These are phyloP conservation scores for Paracentrotus lividus DNA, from an alignment of 53 echinoderm and acorn worm genomes.

Conservation along the genomic window DNA sequence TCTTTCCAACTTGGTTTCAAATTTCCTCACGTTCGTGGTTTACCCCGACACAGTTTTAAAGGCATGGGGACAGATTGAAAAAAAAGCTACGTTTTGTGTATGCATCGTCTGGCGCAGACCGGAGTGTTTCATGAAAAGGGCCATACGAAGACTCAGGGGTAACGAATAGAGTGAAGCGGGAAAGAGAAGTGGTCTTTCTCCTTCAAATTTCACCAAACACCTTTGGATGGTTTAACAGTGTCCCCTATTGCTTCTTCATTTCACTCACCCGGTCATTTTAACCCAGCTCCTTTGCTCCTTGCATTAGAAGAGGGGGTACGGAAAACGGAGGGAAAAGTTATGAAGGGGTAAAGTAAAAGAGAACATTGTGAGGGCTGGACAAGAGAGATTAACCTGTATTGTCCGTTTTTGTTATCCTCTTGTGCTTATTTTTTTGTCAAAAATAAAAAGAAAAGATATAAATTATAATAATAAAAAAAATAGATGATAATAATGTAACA, in stretches of 20 bases:
- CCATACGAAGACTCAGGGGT: constrained; percentile 36
- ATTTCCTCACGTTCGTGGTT: background rate
- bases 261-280: constrained; percentile 28
- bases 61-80: background rate
- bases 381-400: too few relatives aligned
- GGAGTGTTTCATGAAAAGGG: constrained; percentile 25
- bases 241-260: constrained; percentile 29
- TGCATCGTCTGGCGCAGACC: constrained; percentile 22
- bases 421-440: background rate
- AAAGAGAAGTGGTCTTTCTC: constrained; percentile 39
- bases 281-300: background rate
- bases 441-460: background rate
- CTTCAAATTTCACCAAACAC: constrained; percentile 3
- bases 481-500: background rate
- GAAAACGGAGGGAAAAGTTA: background rate
- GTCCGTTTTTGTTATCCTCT: too few relatives aligned
- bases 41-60: constrained; percentile 1
- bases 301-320: background rate
- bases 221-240: background rate
- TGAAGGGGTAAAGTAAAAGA: too few relatives aligned
- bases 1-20: background rate
- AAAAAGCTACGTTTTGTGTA: constrained; percentile 17
- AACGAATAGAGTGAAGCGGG: background rate
- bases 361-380: too few relatives aligned
- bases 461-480: background rate